Conservation (phyloP, 2,888 invertebrate species). For the Panopea generosa region DNA sequence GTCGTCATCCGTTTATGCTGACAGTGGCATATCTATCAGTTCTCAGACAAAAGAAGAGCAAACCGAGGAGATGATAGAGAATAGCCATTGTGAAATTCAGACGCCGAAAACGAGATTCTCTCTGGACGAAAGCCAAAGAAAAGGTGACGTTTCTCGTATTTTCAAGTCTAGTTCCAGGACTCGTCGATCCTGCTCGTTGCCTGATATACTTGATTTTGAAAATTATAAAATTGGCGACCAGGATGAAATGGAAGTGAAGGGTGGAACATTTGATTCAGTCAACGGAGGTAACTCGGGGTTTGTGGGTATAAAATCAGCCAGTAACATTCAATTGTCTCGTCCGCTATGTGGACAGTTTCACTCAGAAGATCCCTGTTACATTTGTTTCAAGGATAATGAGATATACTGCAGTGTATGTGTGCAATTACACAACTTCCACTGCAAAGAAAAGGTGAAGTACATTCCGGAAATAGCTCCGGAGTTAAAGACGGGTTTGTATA, state of each 20-base stretch:
- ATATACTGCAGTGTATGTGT: constrained; percentile 58
- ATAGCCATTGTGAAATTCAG: neutral
- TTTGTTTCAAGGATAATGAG: constrained; percentile 61
- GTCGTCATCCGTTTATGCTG: constrained; percentile 8
- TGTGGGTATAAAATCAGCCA: neutral
- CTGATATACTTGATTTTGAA: constrained; percentile 55
- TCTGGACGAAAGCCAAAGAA: constrained; percentile 13
- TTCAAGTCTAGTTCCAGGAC: neutral
- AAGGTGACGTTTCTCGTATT: neutral
- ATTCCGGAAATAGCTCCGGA: constrained; percentile 63
- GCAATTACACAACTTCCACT: constrained; percentile 57
- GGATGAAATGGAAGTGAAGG: neutral
- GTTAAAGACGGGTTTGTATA: constrained; percentile 29
- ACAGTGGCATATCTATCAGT: constrained; percentile 30
- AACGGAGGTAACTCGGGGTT: neutral
- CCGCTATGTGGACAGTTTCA: constrained; percentile 51
- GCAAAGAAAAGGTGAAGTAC: constrained; percentile 54
- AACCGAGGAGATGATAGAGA: neutral
- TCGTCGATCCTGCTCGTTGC: constrained; percentile 52
- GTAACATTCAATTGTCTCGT: neutral
- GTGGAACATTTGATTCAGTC: no score
- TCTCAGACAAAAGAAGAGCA: constrained; percentile 17
- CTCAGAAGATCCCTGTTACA: constrained; percentile 45
- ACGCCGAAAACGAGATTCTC: constrained; percentile 10
- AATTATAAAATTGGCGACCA: constrained; percentile 9